Evolutionary conservation across 2,888 invertebrate species (phyloP).

Genomic region (Mythimna albipuncta): DNA sequence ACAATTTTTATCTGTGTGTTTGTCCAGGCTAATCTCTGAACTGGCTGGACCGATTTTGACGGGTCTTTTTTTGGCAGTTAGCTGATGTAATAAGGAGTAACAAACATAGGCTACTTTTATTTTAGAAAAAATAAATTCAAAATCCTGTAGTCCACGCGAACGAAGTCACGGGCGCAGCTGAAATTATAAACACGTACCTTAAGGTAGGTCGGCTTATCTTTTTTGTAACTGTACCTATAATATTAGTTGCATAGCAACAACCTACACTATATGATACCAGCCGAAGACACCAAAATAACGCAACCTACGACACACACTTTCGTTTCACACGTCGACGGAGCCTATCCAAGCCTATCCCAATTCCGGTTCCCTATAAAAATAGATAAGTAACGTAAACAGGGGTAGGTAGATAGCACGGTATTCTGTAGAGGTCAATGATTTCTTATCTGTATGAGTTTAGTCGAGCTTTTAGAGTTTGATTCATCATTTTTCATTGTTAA

Average conservation of each 20-base stretch:
- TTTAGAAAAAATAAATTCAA: no score
- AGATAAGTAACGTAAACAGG: conserved; percentile 68
- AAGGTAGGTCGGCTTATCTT: no score
- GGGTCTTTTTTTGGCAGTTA: no score
- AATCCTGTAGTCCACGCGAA: no score
- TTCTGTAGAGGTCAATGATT: conserved; percentile 44
- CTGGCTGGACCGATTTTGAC: no score
- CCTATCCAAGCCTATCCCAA: conserved; percentile 69
- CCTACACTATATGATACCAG: not conserved
- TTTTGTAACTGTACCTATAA: not conserved
- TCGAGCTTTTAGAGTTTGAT: conserved; percentile 37
- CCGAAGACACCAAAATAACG: not conserved
- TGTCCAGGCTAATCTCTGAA: no score
- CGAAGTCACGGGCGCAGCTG: no score
- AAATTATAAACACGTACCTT: no score
- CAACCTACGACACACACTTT: conserved; percentile 40
- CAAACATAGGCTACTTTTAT: no score
- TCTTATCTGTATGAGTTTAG: conserved; percentile 36
- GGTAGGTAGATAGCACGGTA: conserved; percentile 34
- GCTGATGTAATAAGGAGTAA: no score
- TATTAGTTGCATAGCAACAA: conserved; percentile 13
- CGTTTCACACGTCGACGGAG: conserved; percentile 45
- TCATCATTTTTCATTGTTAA: conserved; percentile 12
- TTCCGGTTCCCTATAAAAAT: conserved; percentile 65
- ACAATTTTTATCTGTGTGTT: no score